Evolutionary conservation across 2,888 invertebrate genomes (phyloP), one percentile per base, ranked within the genome.

Genomic region (Mesoligia furuncula): DNA sequence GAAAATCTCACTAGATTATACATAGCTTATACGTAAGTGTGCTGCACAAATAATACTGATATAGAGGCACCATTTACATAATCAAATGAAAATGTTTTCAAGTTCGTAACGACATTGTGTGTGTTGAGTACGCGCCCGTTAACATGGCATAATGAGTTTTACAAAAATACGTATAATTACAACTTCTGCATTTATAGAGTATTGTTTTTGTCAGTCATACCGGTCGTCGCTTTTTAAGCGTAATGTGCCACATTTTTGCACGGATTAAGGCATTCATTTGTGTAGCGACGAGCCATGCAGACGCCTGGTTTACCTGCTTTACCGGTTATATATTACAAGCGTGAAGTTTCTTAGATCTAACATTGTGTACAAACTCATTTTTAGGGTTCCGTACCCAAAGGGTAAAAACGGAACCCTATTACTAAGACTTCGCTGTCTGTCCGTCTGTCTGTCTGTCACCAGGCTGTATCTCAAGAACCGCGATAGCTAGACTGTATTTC

Each of bases 1-100:
- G 98, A 99, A 85, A 98, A 98, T 91, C 97, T 98, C 73, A 97
- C 97, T 42, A 97, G 98, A 88, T 97, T 99, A 36, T 97, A 97
- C 91, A 96, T 98, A 70, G 98, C 98, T 36, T 98, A 97, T 97
- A 97, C 97, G 94, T 99, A 97, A 96, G 96, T 77, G 2, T 20
- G 20, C 3, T 31, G 8, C 17, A 20, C 39, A 57, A 36, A 57
- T 36, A 68, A 24, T 62, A 36, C 36, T 17, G 36, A 11, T 36
- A 36, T 62, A 20, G 5, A 36, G 36, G 11, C 2, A 36, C 11
- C 36, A n/a, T n/a, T 62, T 67, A 20, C 45, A 27, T 27, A 20
- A 13, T 48, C 13, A 67, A 27, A 67, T 67, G 0, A 45, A 11
- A 45, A 11, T 67, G 20, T 42, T 27, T 20, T 66, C 42, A 20